A percentile compares a stretch with the other conserved stretches of the same genome.
phyloP scores from a whole-genome alignment of 2,888 invertebrate genomes.

The Caradrina kadenii region DNA sequence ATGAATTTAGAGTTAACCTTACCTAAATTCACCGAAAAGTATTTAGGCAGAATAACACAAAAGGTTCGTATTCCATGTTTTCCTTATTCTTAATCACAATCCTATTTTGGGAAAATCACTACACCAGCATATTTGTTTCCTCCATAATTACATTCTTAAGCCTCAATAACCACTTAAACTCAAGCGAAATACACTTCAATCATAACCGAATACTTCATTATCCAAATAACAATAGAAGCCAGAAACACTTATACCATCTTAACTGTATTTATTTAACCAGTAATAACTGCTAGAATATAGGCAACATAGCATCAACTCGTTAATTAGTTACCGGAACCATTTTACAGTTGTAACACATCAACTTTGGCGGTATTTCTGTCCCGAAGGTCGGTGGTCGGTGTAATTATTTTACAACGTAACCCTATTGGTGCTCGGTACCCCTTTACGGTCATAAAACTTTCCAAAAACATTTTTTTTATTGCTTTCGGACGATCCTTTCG shows the following conservation, averaged over 20 bases:
- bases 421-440: constrained; percentile 72
- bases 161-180: neutral
- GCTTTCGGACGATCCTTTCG: constrained; percentile 17
- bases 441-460: constrained; percentile 87
- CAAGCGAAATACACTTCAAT: constrained; percentile 27
- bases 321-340: constrained; percentile 61
- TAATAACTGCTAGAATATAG: constrained; percentile 36
- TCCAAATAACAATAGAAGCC: constrained; percentile 20
- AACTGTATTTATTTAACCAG: constrained; percentile 42
- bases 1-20: too few relatives aligned
- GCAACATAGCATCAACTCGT: constrained; percentile 55
- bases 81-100: neutral
- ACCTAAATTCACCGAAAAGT: too few relatives aligned
- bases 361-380: constrained; percentile 74
- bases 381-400: constrained; percentile 63
- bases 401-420: constrained; percentile 82
- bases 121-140: neutral
- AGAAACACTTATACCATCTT: constrained; percentile 23
- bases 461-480: constrained; percentile 77
- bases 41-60: neutral
- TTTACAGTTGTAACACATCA: constrained; percentile 77
- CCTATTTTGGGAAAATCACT: neutral
- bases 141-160: neutral
- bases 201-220: constrained; percentile 23
- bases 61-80: neutral